Percentiles rank a stretch among this genome's conserved stretches.
Evolutionary conservation across 2,888 invertebrate species (phyloP).

Genomic region (Lysandra coridon): DNA sequence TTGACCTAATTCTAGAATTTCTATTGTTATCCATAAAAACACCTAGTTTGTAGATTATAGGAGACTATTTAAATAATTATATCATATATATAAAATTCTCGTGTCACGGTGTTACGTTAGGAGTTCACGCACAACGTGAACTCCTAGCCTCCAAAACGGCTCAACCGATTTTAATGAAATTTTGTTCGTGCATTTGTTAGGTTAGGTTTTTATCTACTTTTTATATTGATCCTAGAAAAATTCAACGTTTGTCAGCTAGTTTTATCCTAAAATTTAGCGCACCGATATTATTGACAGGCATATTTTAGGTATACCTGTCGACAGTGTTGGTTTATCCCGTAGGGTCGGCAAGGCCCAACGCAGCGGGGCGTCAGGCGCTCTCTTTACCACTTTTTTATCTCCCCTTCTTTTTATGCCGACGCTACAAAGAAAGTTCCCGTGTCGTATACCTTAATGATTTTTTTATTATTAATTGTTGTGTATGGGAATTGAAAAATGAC

Average conservation of each 20-base stretch:
- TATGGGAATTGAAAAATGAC: slow-evolving; percentile 76
- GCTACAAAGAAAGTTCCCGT: slow-evolving; percentile 75
- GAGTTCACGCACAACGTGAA: too few species aligned
- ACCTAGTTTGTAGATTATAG: too few species aligned
- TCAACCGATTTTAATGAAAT: too few species aligned
- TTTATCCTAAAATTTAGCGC: background rate
- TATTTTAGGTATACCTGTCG: slow-evolving; percentile 50
- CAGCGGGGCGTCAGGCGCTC: slow-evolving; percentile 58
- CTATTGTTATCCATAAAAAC: too few species aligned
- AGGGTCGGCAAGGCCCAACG: slow-evolving; percentile 49
- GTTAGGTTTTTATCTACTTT: too few species aligned
- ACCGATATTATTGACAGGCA: background rate
- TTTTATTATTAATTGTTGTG: slow-evolving; percentile 75
- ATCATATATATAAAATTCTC: background rate
- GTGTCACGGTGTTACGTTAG: too few species aligned
- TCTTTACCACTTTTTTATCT: slow-evolving; percentile 54
- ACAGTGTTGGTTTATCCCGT: slow-evolving; percentile 67
- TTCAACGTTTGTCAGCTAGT: background rate
- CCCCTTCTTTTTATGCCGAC: slow-evolving; percentile 59
- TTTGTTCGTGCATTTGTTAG: too few species aligned
- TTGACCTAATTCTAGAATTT: too few species aligned
- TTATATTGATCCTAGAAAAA: too few species aligned
- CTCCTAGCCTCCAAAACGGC: too few species aligned
- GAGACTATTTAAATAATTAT: background rate
- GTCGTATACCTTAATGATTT: slow-evolving; percentile 78